phyloP scores from a whole-genome alignment of 37 sponge, comb jelly and placozoan species.

The Diacarnus erythraeanus region DNA sequence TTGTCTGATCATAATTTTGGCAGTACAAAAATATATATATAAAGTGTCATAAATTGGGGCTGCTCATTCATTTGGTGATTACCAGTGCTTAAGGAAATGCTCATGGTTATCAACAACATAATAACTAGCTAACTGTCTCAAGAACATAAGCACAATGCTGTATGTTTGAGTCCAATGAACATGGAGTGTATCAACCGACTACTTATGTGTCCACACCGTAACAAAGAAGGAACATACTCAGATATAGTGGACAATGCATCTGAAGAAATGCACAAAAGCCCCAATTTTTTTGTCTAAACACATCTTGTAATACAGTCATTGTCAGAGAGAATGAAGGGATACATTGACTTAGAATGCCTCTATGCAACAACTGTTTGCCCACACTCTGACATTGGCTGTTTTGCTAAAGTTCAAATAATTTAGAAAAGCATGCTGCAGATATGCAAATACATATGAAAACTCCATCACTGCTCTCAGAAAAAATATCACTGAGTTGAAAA shows the following conservation, averaged over 20 bases:
- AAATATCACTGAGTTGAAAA: neutral
- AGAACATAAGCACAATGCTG: too few species aligned
- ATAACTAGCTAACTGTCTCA: too few species aligned
- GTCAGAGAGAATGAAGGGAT: neutral
- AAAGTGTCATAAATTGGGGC: too few species aligned
- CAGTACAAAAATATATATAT: too few species aligned
- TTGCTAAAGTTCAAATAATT: neutral
- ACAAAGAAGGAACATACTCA: neutral
- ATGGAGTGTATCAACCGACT: neutral
- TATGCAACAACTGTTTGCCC: neutral
- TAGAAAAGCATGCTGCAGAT: neutral
- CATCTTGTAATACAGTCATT: neutral
- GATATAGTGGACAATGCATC: neutral
- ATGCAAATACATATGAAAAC: neutral
- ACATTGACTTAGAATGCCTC: neutral
- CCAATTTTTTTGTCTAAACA: neutral
- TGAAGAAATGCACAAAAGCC: neutral
- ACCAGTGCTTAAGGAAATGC: too few species aligned
- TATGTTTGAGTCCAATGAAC: too few species aligned
- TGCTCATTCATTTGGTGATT: too few species aligned
- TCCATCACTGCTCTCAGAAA: neutral
- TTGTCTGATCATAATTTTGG: too few species aligned
- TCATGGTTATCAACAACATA: too few species aligned
- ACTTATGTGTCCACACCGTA: neutral
- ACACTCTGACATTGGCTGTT: neutral